phyloP scores from a whole-genome alignment of 2,888 invertebrate genomes.

The Notodonta ziczac region DNA sequence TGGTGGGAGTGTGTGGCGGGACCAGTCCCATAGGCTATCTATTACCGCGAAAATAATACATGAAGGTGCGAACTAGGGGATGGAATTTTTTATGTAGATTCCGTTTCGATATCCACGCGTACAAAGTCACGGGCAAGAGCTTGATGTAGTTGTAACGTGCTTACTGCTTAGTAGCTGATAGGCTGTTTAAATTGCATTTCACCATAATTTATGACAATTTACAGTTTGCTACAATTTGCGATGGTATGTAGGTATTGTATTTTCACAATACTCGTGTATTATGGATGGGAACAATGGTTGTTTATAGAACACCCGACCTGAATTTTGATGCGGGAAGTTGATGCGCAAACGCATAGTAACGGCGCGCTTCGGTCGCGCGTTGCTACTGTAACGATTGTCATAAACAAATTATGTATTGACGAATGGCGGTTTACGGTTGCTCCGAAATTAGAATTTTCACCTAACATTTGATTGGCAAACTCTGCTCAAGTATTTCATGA shows the following conservation, averaged over 20 bases:
- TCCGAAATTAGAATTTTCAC: background rate
- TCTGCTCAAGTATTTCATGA: background rate
- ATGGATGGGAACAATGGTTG: constrained; percentile 69
- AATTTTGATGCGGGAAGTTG: constrained; percentile 60
- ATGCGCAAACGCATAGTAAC: constrained; percentile 49
- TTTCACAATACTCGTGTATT: constrained; percentile 51
- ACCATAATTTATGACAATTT: constrained; percentile 26
- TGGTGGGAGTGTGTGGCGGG: no score
- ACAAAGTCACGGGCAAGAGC: no score
- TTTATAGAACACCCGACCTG: constrained; percentile 61
- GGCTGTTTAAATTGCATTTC: constrained; percentile 10
- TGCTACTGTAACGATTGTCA: constrained; percentile 22
- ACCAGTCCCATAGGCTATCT: no score
- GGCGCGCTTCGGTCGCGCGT: constrained; percentile 38
- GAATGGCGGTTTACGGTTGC: background rate
- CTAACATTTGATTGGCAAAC: background rate
- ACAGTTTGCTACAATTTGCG: constrained; percentile 25
- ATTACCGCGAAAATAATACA: no score
- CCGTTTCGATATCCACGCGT: no score
- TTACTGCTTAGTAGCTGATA: background rate
- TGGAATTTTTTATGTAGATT: no score
- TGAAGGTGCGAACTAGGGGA: no score
- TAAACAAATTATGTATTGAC: constrained; percentile 31
- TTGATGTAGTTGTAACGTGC: no score
- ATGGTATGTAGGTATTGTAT: constrained; percentile 28